Base-by-base conservation (phyloP, 2,888 invertebrate species). In the Rotaria sp. region DNA sequence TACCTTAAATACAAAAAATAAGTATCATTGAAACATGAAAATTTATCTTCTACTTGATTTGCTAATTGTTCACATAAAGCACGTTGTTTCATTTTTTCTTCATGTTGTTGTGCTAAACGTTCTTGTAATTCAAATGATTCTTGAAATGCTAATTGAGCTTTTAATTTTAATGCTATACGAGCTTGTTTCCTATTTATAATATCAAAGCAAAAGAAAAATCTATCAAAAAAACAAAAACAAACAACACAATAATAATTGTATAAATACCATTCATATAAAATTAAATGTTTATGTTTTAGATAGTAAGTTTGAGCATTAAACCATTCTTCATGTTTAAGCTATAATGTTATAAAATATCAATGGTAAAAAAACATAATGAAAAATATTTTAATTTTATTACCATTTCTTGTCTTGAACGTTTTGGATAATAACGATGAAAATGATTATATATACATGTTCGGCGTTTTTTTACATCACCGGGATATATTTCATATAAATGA, bases 251-350 rank as follows among this genome's bases (percentile, higher is more conserved):
- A n/a, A 35, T 18, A 18, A 38, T 4, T 41, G 5, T 75, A 1
- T 41, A 10, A n/a, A 45, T 80, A 80, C 84, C 84, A 84, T 59
- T 84, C 84, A 15, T 26, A 38, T 26, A 50, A 35, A 50, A 84
- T 52, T 24, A 84, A 35, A 26, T 30, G 52, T 59, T 59, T 55
- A 26, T 57, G 55, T 41, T 84, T 84, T 13, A 26, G 52, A 38
- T 84, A 55, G 41, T 84, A 52, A 24, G 11, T 30, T 38, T 26
- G 38, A 24, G 84, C 84, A 52, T 41, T 84, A 38, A 2, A 50
- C 84, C 84, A 84, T 38, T 84, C 57, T 84, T 84, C 84, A 18
- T 84, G 84, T 26, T 45, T 80, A 1, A 80, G n/a, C 80, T 80
- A 45, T 30, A 3, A n/a, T 4, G 4, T 8, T n/a, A 45, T 3